Evolutionary conservation across 2,797 vertebrate species (phyloP), one percentile per base, ranked within the genome.

Genomic region (Cygnus olor): DNA sequence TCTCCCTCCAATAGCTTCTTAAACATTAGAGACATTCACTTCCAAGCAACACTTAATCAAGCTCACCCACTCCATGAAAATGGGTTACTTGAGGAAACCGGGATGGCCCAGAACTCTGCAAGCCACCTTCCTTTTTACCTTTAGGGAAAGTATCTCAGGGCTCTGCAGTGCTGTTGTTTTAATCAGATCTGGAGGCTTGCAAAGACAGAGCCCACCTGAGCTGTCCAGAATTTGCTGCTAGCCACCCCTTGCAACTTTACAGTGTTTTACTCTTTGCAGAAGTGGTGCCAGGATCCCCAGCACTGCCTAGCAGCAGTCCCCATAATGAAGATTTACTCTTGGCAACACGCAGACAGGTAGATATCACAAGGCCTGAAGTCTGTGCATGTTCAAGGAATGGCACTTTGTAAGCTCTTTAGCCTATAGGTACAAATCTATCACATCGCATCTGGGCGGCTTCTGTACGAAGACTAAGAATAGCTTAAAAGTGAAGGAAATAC

Each of bases 131-230:
- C 34, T 42, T 58, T 30, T 42, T 27, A 45, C 15, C n/a, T 56
- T 64, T 32, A 69, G 53, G 13, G 5, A 15, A 54, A 70, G 32
- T 17, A 78, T 22, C 10, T 56, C 51, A 51, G 9, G 11, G 18
- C 27, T 78, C 21, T 42, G 64, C 25, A 73, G 36, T 13, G n/a
- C 30, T 87, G 25, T n/a, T 70, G 28, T 57, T 49, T 70, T 47
- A 71, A 17, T n/a, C 19, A 2, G 2, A 6, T 61, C 30, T n/a
- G n/a, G 22, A 83, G 44, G 65, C 30, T 34, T 77, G 61, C 65
- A 76, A 56, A 83, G 34, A 6, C 14, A 25, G 61, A 0, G 0
- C 11, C 34, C 42, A 64, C 13, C 68, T 82, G 60, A 51, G 2
- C 30, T 28, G 14, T 22, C 72, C 47, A 64, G 71, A 79, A 63